phyloP scores from a whole-genome alignment of 92 coral and sea anemone genomes.

The Parazoanthus darwini region DNA sequence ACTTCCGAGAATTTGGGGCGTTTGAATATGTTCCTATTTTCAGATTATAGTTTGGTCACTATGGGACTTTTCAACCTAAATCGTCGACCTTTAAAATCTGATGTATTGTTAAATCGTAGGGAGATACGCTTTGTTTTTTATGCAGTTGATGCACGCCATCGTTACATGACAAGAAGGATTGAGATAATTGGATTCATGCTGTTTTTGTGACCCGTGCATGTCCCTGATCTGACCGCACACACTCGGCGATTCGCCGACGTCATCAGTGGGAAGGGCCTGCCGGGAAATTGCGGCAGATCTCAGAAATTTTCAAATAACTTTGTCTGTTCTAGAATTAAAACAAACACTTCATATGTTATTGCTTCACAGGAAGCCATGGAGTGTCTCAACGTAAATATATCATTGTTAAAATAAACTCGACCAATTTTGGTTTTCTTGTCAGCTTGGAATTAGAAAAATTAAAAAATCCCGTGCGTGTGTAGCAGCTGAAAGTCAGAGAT shows the following conservation, averaged over 20 bases:
- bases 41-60: background rate
- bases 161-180: background rate
- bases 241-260: background rate
- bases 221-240: background rate
- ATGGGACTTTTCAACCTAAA: too few relatives aligned
- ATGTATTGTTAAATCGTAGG: background rate
- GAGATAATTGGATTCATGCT: background rate
- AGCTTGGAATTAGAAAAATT: background rate
- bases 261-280: slow-evolving; percentile 8
- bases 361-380: background rate
- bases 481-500: background rate
- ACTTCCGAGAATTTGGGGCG: background rate
- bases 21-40: background rate
- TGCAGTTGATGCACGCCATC: background rate
- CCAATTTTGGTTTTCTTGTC: background rate
- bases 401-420: background rate
- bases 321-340: background rate
- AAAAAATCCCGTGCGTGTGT: background rate
- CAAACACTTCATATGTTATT: background rate
- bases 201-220: background rate
- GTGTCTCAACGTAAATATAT: background rate
- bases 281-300: slow-evolving; percentile 36
- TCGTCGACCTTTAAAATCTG: too few relatives aligned
- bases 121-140: background rate
- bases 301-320: background rate